Percentiles rank a stretch among this genome's conserved stretches.
Conservation (phyloP, 2,888 invertebrate species). For the Aradus depressus region DNA sequence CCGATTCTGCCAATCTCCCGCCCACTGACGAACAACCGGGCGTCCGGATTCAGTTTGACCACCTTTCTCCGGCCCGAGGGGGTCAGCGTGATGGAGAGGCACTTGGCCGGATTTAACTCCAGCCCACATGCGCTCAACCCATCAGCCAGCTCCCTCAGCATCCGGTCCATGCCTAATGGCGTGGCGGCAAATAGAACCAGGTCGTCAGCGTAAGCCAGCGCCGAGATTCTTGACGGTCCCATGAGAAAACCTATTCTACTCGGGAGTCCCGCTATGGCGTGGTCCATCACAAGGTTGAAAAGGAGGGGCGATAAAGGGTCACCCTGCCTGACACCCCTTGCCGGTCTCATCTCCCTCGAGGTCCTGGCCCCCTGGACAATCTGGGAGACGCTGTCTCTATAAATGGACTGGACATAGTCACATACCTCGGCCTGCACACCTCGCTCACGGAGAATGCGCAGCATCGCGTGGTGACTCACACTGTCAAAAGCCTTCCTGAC, state of each 20-base stretch:
- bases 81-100: no score
- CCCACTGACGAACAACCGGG: neutral
- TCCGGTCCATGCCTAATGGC: neutral
- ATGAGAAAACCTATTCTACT: constrained; percentile 3
- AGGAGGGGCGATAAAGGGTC: constrained; percentile 36
- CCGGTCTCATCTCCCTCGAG: no score
- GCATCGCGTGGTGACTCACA: no score
- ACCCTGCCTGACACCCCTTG: constrained; percentile 38
- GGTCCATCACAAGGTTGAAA: constrained; percentile 34
- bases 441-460: no score
- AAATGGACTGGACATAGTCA: no score
- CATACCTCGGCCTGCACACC: no score
- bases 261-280: constrained; percentile 14
- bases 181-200: constrained; percentile 17
- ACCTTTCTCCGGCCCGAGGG: constrained; percentile 31
- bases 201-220: constrained; percentile 25
- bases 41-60: neutral
- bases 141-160: no score
- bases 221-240: neutral
- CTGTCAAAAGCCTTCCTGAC: constrained; percentile 30
- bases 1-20: neutral
- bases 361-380: no score
- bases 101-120: no score
- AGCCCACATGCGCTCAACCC: no score
- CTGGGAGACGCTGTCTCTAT: no score